Conservation (phyloP, 1,140 invertebrate genomes). For the Cyclina sinensis region DNA sequence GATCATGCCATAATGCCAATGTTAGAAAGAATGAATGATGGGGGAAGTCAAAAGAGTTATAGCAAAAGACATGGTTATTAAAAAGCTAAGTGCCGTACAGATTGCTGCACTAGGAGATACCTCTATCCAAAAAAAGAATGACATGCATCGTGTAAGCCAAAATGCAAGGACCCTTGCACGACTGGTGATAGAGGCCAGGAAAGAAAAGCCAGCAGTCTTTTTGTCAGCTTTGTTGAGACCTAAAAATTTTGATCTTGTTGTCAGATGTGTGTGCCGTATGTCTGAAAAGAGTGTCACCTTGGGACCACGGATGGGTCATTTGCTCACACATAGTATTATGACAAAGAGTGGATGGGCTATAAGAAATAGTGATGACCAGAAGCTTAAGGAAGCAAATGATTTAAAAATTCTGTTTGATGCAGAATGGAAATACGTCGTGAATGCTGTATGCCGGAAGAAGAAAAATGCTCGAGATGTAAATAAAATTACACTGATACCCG, state of each 20-base stretch:
- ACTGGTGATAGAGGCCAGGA: constrained; percentile 26
- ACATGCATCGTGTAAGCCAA: constrained; percentile 48
- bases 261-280: not conserved
- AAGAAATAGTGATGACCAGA: constrained; percentile 22
- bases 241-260: constrained; percentile 56
- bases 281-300: constrained; percentile 30
- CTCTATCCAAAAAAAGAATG: constrained; percentile 44
- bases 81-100: constrained; percentile 11
- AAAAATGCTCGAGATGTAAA: constrained; percentile 28
- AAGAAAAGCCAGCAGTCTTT: not conserved
- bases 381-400: constrained; percentile 16
- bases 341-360: constrained; percentile 44
- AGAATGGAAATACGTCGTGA: constrained; percentile 52
- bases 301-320: constrained; percentile 26
- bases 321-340: constrained; percentile 50
- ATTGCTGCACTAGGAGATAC: constrained; percentile 39
- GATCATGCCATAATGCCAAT: constrained; percentile 10
- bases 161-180: constrained; percentile 39
- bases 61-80: constrained; percentile 45
- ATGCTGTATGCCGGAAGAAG: constrained; percentile 30
- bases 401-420: constrained; percentile 55
- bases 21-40: constrained; percentile 32
- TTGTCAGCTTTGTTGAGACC: not conserved
- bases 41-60: constrained; percentile 31
- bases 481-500: not conserved